Evolutionary conservation across 2,113 vertebrate species (phyloP).

Genomic region (Mesitornis unicolor): DNA sequence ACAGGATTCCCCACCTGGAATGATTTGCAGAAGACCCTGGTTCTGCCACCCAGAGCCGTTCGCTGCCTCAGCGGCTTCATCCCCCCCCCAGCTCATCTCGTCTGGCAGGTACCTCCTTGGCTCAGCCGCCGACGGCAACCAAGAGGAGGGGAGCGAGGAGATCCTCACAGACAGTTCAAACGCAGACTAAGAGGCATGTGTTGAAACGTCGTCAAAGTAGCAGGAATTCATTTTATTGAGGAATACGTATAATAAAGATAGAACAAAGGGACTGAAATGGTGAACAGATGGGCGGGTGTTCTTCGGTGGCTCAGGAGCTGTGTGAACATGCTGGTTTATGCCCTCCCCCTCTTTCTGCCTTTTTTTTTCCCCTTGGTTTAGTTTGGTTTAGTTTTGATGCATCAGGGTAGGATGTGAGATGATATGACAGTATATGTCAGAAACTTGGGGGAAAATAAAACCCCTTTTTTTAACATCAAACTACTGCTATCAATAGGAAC

Average conservation of each 20-base stretch:
- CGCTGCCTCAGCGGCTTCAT: neutral
- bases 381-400: constrained; percentile 70
- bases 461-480: constrained; percentile 74
- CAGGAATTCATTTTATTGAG: constrained; percentile 47
- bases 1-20: neutral
- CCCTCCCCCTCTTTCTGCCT: constrained; percentile 56
- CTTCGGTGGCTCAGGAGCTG: constrained; percentile 58
- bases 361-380: neutral
- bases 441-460: constrained; percentile 79
- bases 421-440: constrained; percentile 78
- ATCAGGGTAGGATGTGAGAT: constrained; percentile 69
- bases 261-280: constrained; percentile 71
- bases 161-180: constrained; percentile 54
- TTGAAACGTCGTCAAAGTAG: constrained; percentile 38
- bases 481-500: constrained; percentile 79
- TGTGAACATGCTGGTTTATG: constrained; percentile 58
- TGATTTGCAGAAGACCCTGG: neutral
- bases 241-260: constrained; percentile 48
- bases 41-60: neutral
- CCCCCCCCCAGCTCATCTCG: neutral
- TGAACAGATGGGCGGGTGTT: constrained; percentile 77
- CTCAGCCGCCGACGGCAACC: neutral
- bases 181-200: constrained; percentile 23
- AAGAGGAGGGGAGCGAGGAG: neutral
- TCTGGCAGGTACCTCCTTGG: neutral